Evolutionary conservation across 2,888 invertebrate species (phyloP).

Genomic region (Scaptomyza parva): DNA sequence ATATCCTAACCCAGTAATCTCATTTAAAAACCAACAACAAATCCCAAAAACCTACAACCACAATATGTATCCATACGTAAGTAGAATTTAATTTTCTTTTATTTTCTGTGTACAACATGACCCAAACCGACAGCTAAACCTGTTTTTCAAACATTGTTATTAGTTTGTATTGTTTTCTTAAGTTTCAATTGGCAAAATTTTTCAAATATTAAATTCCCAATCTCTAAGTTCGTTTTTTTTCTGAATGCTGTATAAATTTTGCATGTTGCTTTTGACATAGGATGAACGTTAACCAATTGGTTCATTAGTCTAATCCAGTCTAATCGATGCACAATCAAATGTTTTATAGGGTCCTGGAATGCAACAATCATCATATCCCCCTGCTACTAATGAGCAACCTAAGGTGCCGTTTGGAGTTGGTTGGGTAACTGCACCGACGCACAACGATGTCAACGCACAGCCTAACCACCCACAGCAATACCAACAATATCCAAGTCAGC

Average conservation of each 20-base stretch:
- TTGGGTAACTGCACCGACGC: conserved; percentile 75
- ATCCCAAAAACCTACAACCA: not conserved
- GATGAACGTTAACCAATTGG: conserved; percentile 1
- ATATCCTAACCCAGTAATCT: conserved; percentile 46
- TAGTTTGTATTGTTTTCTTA: not conserved
- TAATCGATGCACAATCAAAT: conserved; percentile 26
- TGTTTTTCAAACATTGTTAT: not conserved
- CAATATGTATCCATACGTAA: conserved; percentile 68
- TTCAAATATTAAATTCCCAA: too few relatives aligned
- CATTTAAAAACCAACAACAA: conserved; percentile 19
- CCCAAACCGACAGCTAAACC: not conserved
- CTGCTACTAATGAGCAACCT: conserved; percentile 60
- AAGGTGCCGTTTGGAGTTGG: conserved; percentile 83
- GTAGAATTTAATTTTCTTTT: conserved; percentile 30
- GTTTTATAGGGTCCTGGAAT: conserved; percentile 84
- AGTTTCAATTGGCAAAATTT: not conserved
- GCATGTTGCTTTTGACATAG: conserved; percentile 3
- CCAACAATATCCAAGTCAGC: conserved; percentile 51
- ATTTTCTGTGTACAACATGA: not conserved
- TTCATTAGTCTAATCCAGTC: conserved; percentile 13
- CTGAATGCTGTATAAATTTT: not conserved
- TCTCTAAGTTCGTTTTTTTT: too few relatives aligned
- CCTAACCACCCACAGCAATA: conserved; percentile 52
- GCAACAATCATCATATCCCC: conserved; percentile 76
- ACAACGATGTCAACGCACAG: conserved; percentile 62